Base-by-base conservation (phyloP, 1,140 invertebrate species). In the Euglossa dilemma region DNA sequence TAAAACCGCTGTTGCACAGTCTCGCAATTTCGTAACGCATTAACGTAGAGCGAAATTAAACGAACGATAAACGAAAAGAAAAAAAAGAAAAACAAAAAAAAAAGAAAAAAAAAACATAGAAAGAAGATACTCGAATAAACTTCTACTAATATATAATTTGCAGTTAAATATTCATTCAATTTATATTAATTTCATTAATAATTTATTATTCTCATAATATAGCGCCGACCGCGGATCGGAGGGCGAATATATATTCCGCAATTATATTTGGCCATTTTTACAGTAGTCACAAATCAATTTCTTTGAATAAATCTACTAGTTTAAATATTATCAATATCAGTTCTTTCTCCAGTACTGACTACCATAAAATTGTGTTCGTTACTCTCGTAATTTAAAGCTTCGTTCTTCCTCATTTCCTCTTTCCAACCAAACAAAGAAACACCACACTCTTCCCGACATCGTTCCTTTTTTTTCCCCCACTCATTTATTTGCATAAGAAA, bases 131-230 rank as follows among this genome's bases (percentile, higher is more conserved):
- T 94, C 92, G 91, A 93, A 94, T 93, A 92, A 94, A 93, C 89
- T 91, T 94, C 93, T 94, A 93, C 91, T 92, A 92, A 93, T 92
- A 94, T 94, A 94, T 92, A 93, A 93, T 93, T 93, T 93, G 92
- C 91, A 94, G 93, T 94, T 94, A 94, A 94, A 94, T 94, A 94
- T 94, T 93, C 91, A 92, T 92, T 92, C 91, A 91, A 93, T 94
- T 94, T 94, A 94, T 94, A 94, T 94, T 94, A 94, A 94, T 94
- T 94, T 94, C 91, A 93, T 93, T 93, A 94, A 94, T 94, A 94
- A 94, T 94, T 94, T 94, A 94, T 94, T 94, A 94, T 93, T 94
- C 89, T 93, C 92, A 92, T 93, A 94, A 93, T 93, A 93, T 92
- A 93, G 87, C 89, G 90, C 87, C 91, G 88, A 86, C 85, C 87